phyloP scores from a whole-genome alignment of 2,797 vertebrate genomes.

The Hemibagrus guttatus region DNA sequence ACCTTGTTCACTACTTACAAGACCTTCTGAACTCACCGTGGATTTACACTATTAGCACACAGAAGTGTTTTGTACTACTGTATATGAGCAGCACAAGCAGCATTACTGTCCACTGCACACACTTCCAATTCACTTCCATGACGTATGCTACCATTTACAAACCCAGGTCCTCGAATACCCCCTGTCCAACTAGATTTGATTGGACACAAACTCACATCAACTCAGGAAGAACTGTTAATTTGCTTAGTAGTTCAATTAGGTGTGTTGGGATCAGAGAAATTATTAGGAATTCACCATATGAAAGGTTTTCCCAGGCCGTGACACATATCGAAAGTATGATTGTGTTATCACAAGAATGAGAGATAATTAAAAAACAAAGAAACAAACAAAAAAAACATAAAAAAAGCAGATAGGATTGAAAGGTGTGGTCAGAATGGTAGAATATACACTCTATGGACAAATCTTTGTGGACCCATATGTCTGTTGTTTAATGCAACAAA shows the following conservation, averaged over 20 bases:
- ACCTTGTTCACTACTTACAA: constrained; percentile 15
- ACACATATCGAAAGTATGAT: not conserved
- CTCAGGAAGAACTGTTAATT: not conserved
- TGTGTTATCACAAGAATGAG: not conserved
- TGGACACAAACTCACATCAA: not conserved
- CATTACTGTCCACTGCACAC: not conserved
- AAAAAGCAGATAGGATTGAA: not conserved
- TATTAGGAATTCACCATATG: not conserved
- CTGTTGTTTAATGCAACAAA: not conserved
- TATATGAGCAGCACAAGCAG: not conserved
- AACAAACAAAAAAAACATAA: not conserved
- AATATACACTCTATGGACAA: not conserved
- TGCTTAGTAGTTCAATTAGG: not conserved
- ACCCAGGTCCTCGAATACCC: no score
- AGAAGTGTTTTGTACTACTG: not conserved
- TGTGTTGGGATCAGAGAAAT: not conserved
- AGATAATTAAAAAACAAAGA: not conserved
- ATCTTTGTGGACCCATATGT: not conserved
- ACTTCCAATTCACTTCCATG: not conserved
- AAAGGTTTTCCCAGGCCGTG: not conserved
- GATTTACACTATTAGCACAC: not conserved
- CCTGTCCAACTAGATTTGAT: not conserved
- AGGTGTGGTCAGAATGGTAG: not conserved
- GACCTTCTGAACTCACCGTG: not conserved
- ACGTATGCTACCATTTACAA: not conserved